Evolutionary conservation across 2,888 invertebrate species (phyloP).

Genomic region (Agonopterix subpropinquella): DNA sequence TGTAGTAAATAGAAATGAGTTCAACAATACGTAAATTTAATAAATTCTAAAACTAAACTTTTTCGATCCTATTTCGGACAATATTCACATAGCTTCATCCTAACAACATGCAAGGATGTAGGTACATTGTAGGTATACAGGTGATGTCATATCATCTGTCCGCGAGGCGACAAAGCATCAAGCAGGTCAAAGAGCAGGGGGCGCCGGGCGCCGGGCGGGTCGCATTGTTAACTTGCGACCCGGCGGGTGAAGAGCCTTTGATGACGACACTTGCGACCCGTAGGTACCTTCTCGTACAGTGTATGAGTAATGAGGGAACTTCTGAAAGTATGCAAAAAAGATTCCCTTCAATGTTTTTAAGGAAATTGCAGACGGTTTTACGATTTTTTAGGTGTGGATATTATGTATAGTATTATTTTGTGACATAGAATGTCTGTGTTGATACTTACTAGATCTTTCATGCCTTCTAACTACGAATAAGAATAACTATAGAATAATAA

Average conservation of each 20-base stretch:
- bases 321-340: slow-evolving; percentile 4
- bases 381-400: no score
- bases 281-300: slow-evolving; percentile 2
- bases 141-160: slow-evolving; percentile 56
- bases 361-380: neutral
- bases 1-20: no score
- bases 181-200: slow-evolving; percentile 64
- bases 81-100: no score
- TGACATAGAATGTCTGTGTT: no score
- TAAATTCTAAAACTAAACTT: no score
- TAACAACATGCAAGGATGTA: no score
- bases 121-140: slow-evolving; percentile 21
- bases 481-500: no score
- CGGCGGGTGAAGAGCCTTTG: slow-evolving; percentile 60
- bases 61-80: no score
- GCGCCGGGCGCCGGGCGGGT: slow-evolving; percentile 20
- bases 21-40: no score
- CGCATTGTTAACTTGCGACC: slow-evolving; percentile 69
- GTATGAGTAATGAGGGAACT: slow-evolving; percentile 9
- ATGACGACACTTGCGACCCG: slow-evolving; percentile 47
- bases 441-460: no score
- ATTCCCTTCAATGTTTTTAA: slow-evolving; percentile 1
- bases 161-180: slow-evolving; percentile 59
- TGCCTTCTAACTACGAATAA: no score
- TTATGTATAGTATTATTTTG: no score